A percentile compares a stretch with the other conserved stretches of the same genome.
Evolutionary conservation across 2,113 vertebrate species (phyloP).

Genomic region (Scatophagus argus): DNA sequence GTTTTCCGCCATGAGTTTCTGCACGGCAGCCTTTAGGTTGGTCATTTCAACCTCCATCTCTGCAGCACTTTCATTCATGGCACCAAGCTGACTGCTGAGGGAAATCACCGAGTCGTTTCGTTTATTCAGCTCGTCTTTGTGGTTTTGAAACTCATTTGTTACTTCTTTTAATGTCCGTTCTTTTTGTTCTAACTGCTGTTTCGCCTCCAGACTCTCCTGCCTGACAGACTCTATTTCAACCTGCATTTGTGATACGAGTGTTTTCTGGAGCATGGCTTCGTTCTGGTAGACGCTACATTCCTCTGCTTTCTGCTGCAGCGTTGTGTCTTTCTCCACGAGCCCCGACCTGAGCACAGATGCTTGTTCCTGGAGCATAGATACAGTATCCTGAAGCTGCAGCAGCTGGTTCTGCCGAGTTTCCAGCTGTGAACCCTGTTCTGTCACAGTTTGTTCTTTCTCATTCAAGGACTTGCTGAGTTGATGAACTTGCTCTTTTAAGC

Average conservation of each 20-base stretch:
- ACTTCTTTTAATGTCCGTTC: constrained; percentile 70
- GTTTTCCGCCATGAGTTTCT: constrained; percentile 74
- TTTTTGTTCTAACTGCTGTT: constrained; percentile 76
- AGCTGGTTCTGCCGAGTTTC: constrained; percentile 76
- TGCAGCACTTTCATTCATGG: constrained; percentile 74
- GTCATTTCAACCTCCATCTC: constrained; percentile 78
- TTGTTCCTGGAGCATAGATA: constrained; percentile 83
- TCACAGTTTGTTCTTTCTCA: constrained; percentile 78
- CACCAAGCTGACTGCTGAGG: constrained; percentile 79
- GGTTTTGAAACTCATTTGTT: constrained; percentile 67
- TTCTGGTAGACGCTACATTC: constrained; percentile 68
- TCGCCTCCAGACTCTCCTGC: constrained; percentile 67
- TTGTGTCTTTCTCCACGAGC: constrained; percentile 76
- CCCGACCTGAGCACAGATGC: constrained; percentile 77
- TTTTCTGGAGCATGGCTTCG: constrained; percentile 70
- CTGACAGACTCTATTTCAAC: constrained; percentile 77
- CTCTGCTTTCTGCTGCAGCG: constrained; percentile 78
- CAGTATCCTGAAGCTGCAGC: constrained; percentile 78
- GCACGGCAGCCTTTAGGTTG: constrained; percentile 66
- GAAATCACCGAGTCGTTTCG: constrained; percentile 72
- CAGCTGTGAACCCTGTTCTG: constrained; percentile 70
- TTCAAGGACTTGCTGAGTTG: constrained; percentile 60
- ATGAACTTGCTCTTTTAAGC: constrained; percentile 75
- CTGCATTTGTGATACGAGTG: constrained; percentile 64
- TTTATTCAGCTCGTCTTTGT: constrained; percentile 78